These are phyloP conservation scores for Terrapene triunguis DNA, from an alignment of 2,113 vertebrate genomes.

Conservation along the genomic window DNA sequence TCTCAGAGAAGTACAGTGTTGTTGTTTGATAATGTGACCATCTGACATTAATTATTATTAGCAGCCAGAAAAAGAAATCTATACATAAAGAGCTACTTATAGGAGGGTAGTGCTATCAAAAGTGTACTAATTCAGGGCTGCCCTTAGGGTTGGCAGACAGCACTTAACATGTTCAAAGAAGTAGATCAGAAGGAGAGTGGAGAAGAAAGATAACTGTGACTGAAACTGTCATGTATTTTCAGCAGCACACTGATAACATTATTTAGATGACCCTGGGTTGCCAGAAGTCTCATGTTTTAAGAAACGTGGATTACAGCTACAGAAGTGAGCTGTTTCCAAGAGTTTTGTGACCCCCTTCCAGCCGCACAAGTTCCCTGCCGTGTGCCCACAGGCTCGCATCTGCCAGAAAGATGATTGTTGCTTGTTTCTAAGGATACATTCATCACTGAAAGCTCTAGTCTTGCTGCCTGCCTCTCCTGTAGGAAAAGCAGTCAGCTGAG, in stretches of 20 bases:
- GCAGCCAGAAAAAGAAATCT: not conserved
- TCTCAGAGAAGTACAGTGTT: not conserved
- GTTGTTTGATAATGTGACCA: not conserved
- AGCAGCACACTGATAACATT: not conserved
- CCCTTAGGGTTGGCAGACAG: not conserved
- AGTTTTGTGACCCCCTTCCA: not conserved
- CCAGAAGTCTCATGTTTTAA: not conserved
- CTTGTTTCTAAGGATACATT: not conserved
- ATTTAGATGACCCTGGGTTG: not conserved
- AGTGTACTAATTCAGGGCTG: not conserved
- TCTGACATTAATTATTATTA: not conserved
- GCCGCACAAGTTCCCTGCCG: not conserved
- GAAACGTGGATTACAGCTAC: not conserved
- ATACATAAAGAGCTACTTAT: not conserved
- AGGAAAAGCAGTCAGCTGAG: not conserved
- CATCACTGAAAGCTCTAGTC: not conserved
- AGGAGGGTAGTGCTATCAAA: not conserved
- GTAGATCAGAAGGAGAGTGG: not conserved
- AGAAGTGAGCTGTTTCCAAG: not conserved
- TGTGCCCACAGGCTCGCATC: not conserved
- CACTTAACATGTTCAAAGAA: not conserved
- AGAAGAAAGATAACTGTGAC: not conserved
- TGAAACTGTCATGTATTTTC: not conserved
- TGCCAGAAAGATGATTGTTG: not conserved
- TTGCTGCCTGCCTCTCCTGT: not conserved